A percentile compares a stretch with the other conserved stretches of the same genome.
phyloP scores from a whole-genome alignment of 1,140 invertebrate genomes.

The Gryllus bimaculatus region DNA sequence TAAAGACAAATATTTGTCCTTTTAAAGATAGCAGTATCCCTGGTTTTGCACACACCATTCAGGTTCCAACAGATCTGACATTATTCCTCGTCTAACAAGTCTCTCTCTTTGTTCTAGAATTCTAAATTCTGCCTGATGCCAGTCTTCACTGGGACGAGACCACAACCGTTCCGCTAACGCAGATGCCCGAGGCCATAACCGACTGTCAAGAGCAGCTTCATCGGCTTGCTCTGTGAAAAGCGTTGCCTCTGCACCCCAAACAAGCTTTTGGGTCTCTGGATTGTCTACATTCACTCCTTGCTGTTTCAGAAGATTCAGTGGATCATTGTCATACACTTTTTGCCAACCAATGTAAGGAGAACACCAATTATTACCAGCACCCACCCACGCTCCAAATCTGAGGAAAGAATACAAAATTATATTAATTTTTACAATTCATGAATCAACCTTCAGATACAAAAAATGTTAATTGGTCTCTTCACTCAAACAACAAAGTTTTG shows the following conservation, averaged over 20 bases:
- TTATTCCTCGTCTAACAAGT: slow-evolving; percentile 47
- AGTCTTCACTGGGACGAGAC: slow-evolving; percentile 47
- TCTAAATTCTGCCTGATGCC: slow-evolving; percentile 34
- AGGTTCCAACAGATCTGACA: slow-evolving; percentile 60
- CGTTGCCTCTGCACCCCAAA: slow-evolving; percentile 61
- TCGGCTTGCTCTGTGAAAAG: slow-evolving; percentile 55
- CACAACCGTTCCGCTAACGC: slow-evolving; percentile 73
- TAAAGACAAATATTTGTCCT: not conserved
- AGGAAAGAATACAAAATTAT: slow-evolving; percentile 22
- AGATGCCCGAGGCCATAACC: slow-evolving; percentile 68
- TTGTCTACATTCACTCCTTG: slow-evolving; percentile 10
- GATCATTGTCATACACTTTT: slow-evolving; percentile 68
- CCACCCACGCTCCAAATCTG: slow-evolving; percentile 46
- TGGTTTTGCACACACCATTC: slow-evolving; percentile 65
- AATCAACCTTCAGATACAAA: not conserved
- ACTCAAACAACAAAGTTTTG: not conserved
- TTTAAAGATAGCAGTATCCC: slow-evolving; percentile 42
- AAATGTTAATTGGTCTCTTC: not conserved
- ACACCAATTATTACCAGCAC: slow-evolving; percentile 70
- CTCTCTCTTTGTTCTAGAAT: slow-evolving; percentile 54
- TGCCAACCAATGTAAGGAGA: slow-evolving; percentile 83
- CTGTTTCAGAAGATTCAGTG: slow-evolving; percentile 40
- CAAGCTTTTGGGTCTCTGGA: slow-evolving; percentile 18
- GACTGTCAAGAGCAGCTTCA: slow-evolving; percentile 48
- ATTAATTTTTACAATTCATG: not conserved